Conservation (phyloP, 2,113 vertebrate species). For the Thomomys bottae region DNA sequence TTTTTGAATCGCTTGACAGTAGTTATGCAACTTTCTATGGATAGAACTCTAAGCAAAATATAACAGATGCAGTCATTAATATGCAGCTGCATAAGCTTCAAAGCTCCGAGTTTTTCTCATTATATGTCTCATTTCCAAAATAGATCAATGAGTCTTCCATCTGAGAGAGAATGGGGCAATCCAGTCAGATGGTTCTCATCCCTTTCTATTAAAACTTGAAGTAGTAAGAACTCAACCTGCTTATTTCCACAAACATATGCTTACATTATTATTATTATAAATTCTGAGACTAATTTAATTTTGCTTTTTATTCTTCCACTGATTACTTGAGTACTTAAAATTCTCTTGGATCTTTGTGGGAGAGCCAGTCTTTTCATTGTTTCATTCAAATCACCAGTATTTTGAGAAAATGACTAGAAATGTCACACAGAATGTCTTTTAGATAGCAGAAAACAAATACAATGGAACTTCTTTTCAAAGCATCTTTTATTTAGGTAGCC, state of each 20-base stretch:
- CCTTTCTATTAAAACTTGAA: constrained; percentile 11
- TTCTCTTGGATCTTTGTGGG: background rate
- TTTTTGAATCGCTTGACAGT: constrained; percentile 86
- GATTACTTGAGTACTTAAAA: background rate
- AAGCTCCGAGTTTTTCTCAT: constrained; percentile 71
- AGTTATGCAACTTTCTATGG: constrained; percentile 81
- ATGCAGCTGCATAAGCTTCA: constrained; percentile 84
- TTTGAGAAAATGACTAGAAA: background rate
- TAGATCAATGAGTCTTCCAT: constrained; percentile 51
- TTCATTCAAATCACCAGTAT: background rate
- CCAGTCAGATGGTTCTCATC: background rate
- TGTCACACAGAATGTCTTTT: background rate
- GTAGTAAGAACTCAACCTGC: background rate
- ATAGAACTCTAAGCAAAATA: constrained; percentile 79
- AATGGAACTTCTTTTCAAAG: background rate
- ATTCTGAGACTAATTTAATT: background rate
- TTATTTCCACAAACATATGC: background rate
- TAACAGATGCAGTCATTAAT: constrained; percentile 87
- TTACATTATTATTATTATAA: background rate
- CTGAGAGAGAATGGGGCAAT: background rate
- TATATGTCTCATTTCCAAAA: constrained; percentile 59
- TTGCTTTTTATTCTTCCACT: background rate
- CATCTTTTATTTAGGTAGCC: background rate
- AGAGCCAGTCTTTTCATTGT: background rate
- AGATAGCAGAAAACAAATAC: background rate